Evolutionary conservation across 2,797 vertebrate species (phyloP).

Genomic region (Trematomus bernacchii): DNA sequence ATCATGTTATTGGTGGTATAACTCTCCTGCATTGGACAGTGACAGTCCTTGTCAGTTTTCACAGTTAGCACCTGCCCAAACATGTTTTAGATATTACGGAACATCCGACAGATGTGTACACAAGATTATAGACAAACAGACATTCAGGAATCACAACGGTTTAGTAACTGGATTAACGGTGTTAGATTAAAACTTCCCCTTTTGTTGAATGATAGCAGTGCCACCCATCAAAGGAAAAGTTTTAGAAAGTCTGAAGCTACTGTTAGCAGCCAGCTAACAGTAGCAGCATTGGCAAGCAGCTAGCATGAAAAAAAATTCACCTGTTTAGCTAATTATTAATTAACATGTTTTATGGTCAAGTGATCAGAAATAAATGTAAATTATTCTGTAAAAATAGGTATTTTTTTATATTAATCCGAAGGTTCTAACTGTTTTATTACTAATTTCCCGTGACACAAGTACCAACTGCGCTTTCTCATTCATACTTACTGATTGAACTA

Average conservation of each 20-base stretch:
- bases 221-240: not conserved
- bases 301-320: too few species aligned
- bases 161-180: not conserved
- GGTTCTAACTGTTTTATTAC: too few species aligned
- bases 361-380: too few species aligned
- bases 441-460: too few species aligned
- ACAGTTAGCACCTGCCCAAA: conserved; percentile 24
- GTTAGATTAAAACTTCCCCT: not conserved
- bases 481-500: conserved; percentile 6
- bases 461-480: too few species aligned
- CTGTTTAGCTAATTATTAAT: too few species aligned
- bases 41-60: not conserved
- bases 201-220: not conserved
- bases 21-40: not conserved
- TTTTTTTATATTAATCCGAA: too few species aligned
- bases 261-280: too few species aligned
- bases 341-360: too few species aligned
- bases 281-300: too few species aligned
- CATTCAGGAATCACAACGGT: not conserved
- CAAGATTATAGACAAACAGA: conserved; percentile 16
- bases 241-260: not conserved
- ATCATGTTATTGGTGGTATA: not conserved
- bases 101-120: conserved; percentile 21
- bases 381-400: too few species aligned
- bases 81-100: conserved; percentile 1